Base-by-base conservation (phyloP, 2,888 invertebrate species). In the Drosophila mettleri region DNA sequence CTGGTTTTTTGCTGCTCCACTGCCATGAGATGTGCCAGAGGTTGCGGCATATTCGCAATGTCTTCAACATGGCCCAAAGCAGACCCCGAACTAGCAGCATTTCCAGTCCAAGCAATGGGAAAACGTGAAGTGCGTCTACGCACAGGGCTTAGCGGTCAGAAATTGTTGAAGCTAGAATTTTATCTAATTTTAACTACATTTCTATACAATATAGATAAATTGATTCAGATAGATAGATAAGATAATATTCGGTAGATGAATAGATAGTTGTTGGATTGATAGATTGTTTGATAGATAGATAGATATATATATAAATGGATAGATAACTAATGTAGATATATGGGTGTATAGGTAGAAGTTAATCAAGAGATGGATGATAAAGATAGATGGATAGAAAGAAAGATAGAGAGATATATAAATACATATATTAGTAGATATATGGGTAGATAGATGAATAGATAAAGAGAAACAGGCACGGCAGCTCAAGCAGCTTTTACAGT, bases 1-100 rank as follows among this genome's bases (percentile, higher is more conserved):
- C 74, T 79, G 88, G 65, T 22, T 79, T 82, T 80, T 81, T 74
- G 45, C 68, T 69, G 74, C 66, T 53, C 58, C 63, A 49, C 60
- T 73, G 48, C 45, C 65, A 59, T 22, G 54, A 39, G 68, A 53
- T 60, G 55, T 27, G 49, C 27, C 24, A 29, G 31, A 34, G 39
- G 31, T 27, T 46, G 24, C 27, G 49, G 78, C 58, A 51, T 61
- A 78, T 59, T 45, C 61, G 27, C 51, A 46, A 38, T 33, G 55
- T 34, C 48, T 16, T 16, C 18, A 16, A 8, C 27, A 16, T 43
- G 34, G 39, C 22, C 16, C 27, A 18, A 2, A 29, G 16, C 27
- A 45, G 10, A 16, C n/a, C 45, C 10, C 9, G 2, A 27, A 10
- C 48, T 18, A 16, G 12, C 24, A 27, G 8, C 27, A 16, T 2